Base-by-base conservation (phyloP, 2,888 invertebrate species). In the Atethmia centrago region DNA sequence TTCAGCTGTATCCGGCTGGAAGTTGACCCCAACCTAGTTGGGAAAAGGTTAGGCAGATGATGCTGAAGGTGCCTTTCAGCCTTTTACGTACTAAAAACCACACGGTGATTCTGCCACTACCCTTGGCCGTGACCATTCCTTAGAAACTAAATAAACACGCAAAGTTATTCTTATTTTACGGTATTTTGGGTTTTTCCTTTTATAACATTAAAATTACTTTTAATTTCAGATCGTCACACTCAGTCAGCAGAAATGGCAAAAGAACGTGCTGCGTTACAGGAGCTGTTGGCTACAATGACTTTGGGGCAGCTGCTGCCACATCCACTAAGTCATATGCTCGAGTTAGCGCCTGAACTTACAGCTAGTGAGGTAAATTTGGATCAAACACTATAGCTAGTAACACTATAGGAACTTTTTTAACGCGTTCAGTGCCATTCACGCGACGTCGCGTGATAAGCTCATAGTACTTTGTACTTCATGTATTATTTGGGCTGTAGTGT, bases 221-320 rank as follows among this genome's bases (percentile, higher is more conserved):
- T 71, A 51, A 49, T 71, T 61, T 66, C 83, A 95, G 95, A 95
- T 75, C 92, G 94, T 0, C 90, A 93, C 83, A 90, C 91, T 0
- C 88, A 92, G 28, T 93, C 94, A 0, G 89, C 90, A 16, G 96
- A 96, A 81, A 91, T 94, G 88, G 89, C 89, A 0, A 92, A 92
- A 53, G 95, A 95, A 84, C 88, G 94, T 58, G 90, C 90, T 0
- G 94, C 94, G 1, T 82, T 96, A n/a, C 95, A 97, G 31, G 97
- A 97, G 81, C 95, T 99, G 28, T 95, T 99, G 21, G 97, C 98
- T 74, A 97, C 98, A 0, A 98, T 99, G 97, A 97, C 98, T 0
- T 96, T 98, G 76, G 99, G 99, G 0, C 98, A 99, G 91, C 94
- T 99, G 70, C 93, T 99, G 81, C 99, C 99, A 19, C 98, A 98